Evolutionary conservation across 1,140 invertebrate species (phyloP), one percentile per base, ranked within the genome.

Genomic region (Drosophila subpulchrella): DNA sequence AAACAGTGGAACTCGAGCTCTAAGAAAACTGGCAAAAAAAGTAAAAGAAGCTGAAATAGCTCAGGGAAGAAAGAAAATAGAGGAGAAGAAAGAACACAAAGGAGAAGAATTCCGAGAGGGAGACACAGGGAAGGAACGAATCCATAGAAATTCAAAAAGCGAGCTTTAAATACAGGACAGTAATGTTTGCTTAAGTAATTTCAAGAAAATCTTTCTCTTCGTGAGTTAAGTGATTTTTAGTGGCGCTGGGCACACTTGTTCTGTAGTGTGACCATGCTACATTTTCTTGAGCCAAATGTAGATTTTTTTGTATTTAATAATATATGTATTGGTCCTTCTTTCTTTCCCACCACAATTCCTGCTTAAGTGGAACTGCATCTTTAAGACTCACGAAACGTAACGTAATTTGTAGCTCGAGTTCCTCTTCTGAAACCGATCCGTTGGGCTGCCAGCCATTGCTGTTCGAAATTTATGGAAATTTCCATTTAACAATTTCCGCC

Each of bases 391-490:
- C 39, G 4, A 59, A 42, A 10, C 55, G 15, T 58, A 65, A 65
- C 17, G 30, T 42, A 51, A 67, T 67, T 67, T 67, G 44, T 13
- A 27, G 44, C 42, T 44, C 13, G 10, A 46, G 20, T 30, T 47
- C 13, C 12, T 48, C 10, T 1, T 11, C 0, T 7, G 34, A 30
- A 50, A 51, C 34, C 58, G 47, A 67, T 54, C 61, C 15, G 24
- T 61, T 1, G 30, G 39, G 30, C 20, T 27, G 61, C 56, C 41
- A 32, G 20, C 44, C 41, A 63, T 27, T 70, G 66, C 34, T 55
- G 63, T 71, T 71, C 6, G 66, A 48, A 70, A 71, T 71, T 70
- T 71, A 71, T 71, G 67, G 63, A 71, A 71, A 71, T 71, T 71
- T 17, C 36, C 39, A 57, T 38, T 58, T 71, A 71, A 71, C 67